Percentiles rank a stretch among this genome's conserved stretches.
phyloP scores from a whole-genome alignment of 2,797 vertebrate species.

The Macropus fuliginosus region DNA sequence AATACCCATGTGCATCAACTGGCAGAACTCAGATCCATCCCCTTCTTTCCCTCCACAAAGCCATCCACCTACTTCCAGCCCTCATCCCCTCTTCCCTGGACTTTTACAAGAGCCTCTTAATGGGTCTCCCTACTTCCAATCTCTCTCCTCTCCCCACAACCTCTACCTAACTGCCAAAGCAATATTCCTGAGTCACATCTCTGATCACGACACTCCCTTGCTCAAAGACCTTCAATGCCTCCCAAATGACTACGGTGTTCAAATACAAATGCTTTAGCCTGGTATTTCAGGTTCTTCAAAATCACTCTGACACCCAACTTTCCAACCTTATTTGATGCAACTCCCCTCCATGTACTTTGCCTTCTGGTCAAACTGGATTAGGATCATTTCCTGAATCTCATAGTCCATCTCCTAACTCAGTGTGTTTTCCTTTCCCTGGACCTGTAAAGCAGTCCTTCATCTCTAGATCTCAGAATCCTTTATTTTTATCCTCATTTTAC shows the following conservation, averaged over 20 bases:
- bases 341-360: neutral
- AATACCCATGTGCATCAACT: neutral
- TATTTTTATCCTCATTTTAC: neutral
- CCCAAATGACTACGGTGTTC: neutral
- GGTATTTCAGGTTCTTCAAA: neutral
- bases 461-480: neutral
- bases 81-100: neutral
- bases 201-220: neutral
- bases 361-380: neutral
- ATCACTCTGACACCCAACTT: neutral
- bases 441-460: neutral
- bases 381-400: neutral
- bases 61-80: neutral
- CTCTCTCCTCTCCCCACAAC: neutral
- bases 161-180: neutral
- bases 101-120: neutral
- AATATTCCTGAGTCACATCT: neutral
- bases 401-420: neutral
- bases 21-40: neutral
- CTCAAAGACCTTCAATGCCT: neutral
- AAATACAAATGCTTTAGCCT: neutral
- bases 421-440: neutral
- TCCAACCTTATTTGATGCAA: neutral
- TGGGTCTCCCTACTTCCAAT: neutral
- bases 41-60: neutral